Evolutionary conservation across 2,888 invertebrate genomes (phyloP), one percentile per base, ranked within the genome.

Genomic region (Pyrrhia umbra): DNA sequence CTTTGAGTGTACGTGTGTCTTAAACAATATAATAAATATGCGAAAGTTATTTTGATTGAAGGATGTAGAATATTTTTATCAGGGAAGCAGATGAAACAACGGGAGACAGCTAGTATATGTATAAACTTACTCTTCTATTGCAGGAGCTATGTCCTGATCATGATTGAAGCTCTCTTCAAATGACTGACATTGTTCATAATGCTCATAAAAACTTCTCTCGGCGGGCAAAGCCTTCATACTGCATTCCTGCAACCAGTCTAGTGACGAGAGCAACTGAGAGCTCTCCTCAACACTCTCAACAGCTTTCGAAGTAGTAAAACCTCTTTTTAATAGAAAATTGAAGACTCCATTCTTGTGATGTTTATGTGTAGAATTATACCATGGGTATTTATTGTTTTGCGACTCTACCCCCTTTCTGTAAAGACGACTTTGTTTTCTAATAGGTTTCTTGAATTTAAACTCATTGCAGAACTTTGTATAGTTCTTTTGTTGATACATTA

Each of bases 351-450:
- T 84, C 63, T 90, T 94, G 15, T 89, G 87, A 61, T 77, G 83
- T 40, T 88, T 92, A 16, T 91, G 88, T 0, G 93, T 92, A 0
- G 84, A 75, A 77, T 93, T 94, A 66, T 86, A 89, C 94, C 93
- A 92, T 0, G 94, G 93, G 72, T 94, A 92, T 70, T 93, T 92
- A 71, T 93, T 92, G 50, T 94, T 92, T 6, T 88, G 88, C 0
- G 93, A 90, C 23, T 90, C 82, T 0, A 93, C 82, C 43, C 86
- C 88, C 65, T 90, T 92, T 55, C 83, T 89, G 57, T 81, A 84
- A 62, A 84, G 50, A 6, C 73, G 60, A 62, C 77, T 85, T 1
- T 77, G 70, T 70, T 87, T 89, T 52, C 79, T 84, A 6, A 82
- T 37, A 0, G 90, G 83, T 30, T 86, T 88, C 49, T 92, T 90